Evolutionary conservation across 2,888 invertebrate species (phyloP), one percentile per base, ranked within the genome.

Genomic region (Agapostemon virescens): DNA sequence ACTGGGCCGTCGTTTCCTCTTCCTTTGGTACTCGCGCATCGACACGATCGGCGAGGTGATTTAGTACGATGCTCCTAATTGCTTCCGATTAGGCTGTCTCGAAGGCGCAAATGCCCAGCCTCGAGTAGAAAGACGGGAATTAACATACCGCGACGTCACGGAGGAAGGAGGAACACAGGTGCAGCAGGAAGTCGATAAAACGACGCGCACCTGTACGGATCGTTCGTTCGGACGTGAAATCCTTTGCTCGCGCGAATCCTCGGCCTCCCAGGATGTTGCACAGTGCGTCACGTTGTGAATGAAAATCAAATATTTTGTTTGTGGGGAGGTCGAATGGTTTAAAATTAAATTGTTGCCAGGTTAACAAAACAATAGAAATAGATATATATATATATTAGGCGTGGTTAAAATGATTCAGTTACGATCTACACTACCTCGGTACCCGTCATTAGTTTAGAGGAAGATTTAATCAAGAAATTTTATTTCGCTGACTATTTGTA

Each of bases 161-260:
- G 85, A 77, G 84, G 77, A 77, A 84, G 79, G 82, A 81, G 81
- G 84, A 75, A 69, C 84, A 85, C 90, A 90, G 91, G 91, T 90
- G 90, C 89, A 90, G 88, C 90, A 89, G 91, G 90, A 91, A 90
- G 89, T 90, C 85, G 79, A 85, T 85, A 80, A 78, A 71, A 42
- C 61, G 61, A 33, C n/a, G 55, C 58, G 26, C 63, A 45, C 64
- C 68, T 66, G 68, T 66, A 42, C 63, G 49, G 49, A 49, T n/a
- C 55, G 55, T 55, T 40, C 38, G 67, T 49, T 69, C 40, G 49
- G 42, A 64, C 68, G 64, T 66, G 81, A 64, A 77, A 81, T 68
- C 45, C 36, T 38, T 26, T 45, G 77, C 68, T 81, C 75, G 49
- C 68, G 33, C 40, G 71, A 42, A 52, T 40, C 55, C 23, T 7